Base-by-base conservation (phyloP, 1,140 invertebrate genomes). In the Eriosoma lanigerum region DNA sequence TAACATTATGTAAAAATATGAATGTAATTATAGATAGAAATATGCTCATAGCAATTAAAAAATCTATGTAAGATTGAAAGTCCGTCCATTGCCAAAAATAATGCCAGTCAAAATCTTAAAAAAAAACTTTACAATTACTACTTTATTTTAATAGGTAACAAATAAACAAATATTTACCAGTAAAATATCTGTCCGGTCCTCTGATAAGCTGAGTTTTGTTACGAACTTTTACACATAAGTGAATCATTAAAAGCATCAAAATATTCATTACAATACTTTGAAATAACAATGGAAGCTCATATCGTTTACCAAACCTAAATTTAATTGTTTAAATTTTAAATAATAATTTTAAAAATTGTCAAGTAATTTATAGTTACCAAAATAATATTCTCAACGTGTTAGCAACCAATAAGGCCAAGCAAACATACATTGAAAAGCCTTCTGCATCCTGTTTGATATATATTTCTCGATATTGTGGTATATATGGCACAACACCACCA, bases 71-170 rank as follows among this genome's bases (percentile, higher is more conserved):
- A 62, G 96, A 98, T 85, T 94, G 92, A 85, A 99, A 98, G 87
- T 99, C 96, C 81, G 96, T 98, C 98, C 98, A 99, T 85, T 94
- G 93, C 98, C 98, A 99, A 89, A 99, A 99, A 87, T 94, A 93
- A 84, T 91, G 92, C 83, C 89, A 88, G 85, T 96, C 93, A 87
- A 96, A 93, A 90, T 97, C 95, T 96, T 88, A 84, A 85, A 80
- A 52, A 17, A 73, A 73, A n/a, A n/a, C n/a, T n/a, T 32, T 44
- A 38, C 50, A 50, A 52, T 4, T 9, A 50, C 26, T 26, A 70
- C 12, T 21, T 44, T 44, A 8, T 26, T 76, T 29, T 19, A 21
- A 50, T 17, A 50, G 24, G 2, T 13, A 46, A 26, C 48, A 52
- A 26, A 72, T 52, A 10, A 24, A 24, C 19, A 26, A 64, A 44